phyloP scores from a whole-genome alignment of 2,888 invertebrate genomes.

The Phoenoteleia sp. region DNA sequence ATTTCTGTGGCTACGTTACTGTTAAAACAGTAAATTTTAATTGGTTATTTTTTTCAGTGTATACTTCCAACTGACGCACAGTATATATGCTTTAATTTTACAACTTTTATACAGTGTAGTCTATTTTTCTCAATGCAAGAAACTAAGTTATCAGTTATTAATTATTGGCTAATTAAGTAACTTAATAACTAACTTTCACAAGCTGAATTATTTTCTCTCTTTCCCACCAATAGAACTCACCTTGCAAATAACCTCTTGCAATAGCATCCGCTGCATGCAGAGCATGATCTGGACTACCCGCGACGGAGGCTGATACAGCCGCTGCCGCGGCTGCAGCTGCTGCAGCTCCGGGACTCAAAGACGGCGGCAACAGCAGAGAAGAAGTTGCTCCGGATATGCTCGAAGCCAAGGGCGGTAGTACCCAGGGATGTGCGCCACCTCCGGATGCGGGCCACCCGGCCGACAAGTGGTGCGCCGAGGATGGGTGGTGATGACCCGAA shows the following conservation, averaged over 20 bases:
- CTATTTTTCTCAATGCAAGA: too few species aligned
- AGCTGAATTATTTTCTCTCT: too few species aligned
- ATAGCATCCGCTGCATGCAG: constrained; percentile 84
- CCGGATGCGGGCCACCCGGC: constrained; percentile 85
- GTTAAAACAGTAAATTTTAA: too few species aligned
- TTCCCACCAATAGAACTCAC: constrained; percentile 76
- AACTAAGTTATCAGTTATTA: too few species aligned
- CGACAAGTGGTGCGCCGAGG: constrained; percentile 89
- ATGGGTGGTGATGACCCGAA: constrained; percentile 87
- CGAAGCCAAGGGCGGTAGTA: constrained; percentile 82
- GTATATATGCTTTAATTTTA: too few species aligned
- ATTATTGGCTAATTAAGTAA: too few species aligned
- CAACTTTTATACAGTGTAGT: too few species aligned
- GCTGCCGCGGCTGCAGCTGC: constrained; percentile 88
- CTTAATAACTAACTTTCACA: too few species aligned
- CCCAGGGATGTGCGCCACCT: constrained; percentile 83
- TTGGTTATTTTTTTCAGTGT: too few species aligned
- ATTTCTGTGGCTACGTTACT: too few species aligned
- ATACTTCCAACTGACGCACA: too few species aligned
- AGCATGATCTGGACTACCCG: constrained; percentile 89
- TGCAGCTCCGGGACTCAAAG: constrained; percentile 87
- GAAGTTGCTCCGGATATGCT: constrained; percentile 87
- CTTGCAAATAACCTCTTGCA: constrained; percentile 84
- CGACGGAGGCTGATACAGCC: constrained; percentile 86
- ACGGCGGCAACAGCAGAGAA: constrained; percentile 86